Evolutionary conservation across 1,140 invertebrate genomes (phyloP).

Genomic region (Zaprionus kolodkinae): DNA sequence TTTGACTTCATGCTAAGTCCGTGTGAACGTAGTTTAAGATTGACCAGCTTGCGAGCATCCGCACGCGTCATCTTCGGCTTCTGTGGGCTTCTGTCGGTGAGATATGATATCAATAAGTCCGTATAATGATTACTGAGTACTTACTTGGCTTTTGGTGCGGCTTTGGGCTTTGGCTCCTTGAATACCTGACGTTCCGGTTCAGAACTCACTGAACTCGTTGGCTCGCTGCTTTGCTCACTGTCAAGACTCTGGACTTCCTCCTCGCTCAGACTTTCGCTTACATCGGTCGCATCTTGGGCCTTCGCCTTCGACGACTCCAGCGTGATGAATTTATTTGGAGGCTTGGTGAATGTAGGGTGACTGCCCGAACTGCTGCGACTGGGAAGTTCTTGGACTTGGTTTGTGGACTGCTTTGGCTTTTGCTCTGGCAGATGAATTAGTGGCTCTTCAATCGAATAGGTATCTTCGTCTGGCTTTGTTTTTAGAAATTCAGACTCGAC

Average conservation of each 20-base stretch:
- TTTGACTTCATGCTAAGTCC: constrained; percentile 63
- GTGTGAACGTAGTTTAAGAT: constrained; percentile 42
- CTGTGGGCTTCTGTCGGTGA: constrained; percentile 12
- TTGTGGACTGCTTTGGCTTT: constrained; percentile 34
- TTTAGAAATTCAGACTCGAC: constrained; percentile 62
- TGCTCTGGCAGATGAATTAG: constrained; percentile 16
- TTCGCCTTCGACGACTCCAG: constrained; percentile 8
- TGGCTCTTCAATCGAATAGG: constrained; percentile 65
- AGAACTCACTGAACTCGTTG: constrained; percentile 40
- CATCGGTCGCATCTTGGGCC: constrained; percentile 54
- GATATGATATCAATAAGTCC: background rate
- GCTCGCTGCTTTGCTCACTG: constrained; percentile 45
- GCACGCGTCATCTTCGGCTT: constrained; percentile 52
- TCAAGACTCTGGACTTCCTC: constrained; percentile 32
- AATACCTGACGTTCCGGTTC: constrained; percentile 42
- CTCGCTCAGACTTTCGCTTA: constrained; percentile 66
- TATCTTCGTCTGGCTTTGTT: constrained; percentile 59
- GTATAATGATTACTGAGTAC: background rate
- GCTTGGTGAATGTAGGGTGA: constrained; percentile 53
- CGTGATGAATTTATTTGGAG: background rate
- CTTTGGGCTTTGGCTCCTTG: constrained; percentile 20
- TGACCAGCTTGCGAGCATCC: constrained; percentile 64
- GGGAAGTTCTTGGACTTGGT: constrained; percentile 32
- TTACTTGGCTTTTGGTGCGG: constrained; percentile 35
- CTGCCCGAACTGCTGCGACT: constrained; percentile 50